Conservation (phyloP, 2,113 vertebrate genomes). For the Oreotrochilus melanogaster region DNA sequence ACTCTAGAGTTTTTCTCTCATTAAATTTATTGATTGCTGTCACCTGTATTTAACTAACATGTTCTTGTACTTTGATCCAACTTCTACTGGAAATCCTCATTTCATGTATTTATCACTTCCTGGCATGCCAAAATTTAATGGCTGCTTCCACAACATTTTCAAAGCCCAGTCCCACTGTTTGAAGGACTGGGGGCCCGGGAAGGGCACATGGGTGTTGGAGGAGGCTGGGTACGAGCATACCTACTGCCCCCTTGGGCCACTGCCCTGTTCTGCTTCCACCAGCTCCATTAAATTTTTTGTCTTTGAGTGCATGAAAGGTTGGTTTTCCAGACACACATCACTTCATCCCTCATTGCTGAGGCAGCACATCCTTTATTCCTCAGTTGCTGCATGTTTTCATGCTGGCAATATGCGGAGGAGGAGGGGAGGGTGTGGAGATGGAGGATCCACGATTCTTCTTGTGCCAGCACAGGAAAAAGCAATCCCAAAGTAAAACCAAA, state of each 20-base stretch:
- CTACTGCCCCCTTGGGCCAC: fast-evolving
- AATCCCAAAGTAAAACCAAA: background rate
- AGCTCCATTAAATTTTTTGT: background rate
- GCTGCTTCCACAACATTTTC: background rate
- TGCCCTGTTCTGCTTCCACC: background rate
- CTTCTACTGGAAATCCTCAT: background rate
- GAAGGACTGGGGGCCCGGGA: background rate
- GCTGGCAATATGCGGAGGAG: background rate
- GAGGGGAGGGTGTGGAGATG: background rate
- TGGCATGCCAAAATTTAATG: background rate
- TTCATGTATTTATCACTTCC: background rate
- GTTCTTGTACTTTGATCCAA: background rate
- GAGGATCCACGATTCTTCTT: background rate
- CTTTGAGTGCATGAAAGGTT: background rate
- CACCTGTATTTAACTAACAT: background rate
- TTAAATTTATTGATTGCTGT: constrained; percentile 10
- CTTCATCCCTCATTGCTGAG: background rate
- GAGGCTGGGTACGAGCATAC: background rate
- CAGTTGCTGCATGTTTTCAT: background rate
- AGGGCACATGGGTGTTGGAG: fast-evolving
- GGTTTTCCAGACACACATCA: background rate
- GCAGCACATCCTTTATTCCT: background rate
- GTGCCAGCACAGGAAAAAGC: background rate
- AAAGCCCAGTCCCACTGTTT: background rate
- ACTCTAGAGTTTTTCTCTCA: background rate